Conservation (phyloP, 2,797 vertebrate species). For the Limnodromus scolopaceus region DNA sequence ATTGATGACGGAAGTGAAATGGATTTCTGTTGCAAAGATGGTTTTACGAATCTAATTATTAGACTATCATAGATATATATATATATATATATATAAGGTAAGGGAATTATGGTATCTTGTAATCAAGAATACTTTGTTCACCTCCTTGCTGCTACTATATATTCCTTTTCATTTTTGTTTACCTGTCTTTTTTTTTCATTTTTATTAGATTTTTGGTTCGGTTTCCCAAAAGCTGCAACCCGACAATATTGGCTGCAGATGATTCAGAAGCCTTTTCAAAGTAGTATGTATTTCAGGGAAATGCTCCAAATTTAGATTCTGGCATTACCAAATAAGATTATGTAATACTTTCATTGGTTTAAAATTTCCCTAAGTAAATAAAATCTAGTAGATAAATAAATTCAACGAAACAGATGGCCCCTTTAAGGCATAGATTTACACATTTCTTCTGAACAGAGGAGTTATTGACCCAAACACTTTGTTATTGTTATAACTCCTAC, state of each 20-base stretch:
- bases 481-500: background rate
- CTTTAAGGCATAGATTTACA: constrained; percentile 8
- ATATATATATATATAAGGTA: background rate
- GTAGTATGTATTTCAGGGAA: background rate
- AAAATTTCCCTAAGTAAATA: background rate
- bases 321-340: background rate
- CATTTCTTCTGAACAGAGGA: constrained; percentile 1
- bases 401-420: background rate
- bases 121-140: background rate
- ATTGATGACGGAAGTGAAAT: background rate
- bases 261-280: background rate
- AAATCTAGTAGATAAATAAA: background rate
- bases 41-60: background rate
- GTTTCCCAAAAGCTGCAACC: background rate
- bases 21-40: background rate
- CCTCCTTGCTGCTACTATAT: background rate
- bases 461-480: background rate
- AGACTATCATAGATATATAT: background rate
- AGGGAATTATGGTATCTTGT: background rate
- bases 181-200: background rate
- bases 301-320: background rate
- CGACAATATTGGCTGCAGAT: background rate
- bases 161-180: background rate
- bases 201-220: background rate
- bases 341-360: background rate